Percentiles rank a stretch among this genome's conserved stretches.
Evolutionary conservation across 2,797 vertebrate species (phyloP).

Genomic region (Xenentodon cancila): DNA sequence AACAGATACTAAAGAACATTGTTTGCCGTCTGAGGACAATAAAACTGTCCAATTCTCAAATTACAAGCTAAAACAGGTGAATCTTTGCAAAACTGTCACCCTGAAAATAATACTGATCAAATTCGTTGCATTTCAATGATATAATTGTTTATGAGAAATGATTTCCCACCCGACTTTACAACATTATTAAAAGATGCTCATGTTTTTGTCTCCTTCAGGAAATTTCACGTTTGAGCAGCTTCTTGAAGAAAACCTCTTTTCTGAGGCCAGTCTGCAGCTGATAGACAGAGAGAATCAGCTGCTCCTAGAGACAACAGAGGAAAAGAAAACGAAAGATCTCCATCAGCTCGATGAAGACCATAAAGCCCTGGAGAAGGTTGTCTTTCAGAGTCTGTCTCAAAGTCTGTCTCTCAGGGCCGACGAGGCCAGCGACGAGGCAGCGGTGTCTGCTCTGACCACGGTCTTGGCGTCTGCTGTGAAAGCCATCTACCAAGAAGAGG

Average conservation of each 20-base stretch:
- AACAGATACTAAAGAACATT: too few species aligned
- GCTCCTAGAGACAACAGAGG: slow-evolving; percentile 32
- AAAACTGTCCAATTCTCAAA: too few species aligned
- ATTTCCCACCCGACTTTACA: neutral
- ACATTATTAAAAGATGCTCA: neutral
- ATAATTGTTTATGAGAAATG: neutral
- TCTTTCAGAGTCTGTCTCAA: slow-evolving; percentile 65
- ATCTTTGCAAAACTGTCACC: too few species aligned
- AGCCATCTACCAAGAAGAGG: slow-evolving; percentile 82
- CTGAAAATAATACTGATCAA: too few species aligned
- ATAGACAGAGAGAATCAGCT: slow-evolving; percentile 79
- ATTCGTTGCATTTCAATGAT: too few species aligned
- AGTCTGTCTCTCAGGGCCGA: slow-evolving; percentile 68
- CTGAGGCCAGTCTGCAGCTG: slow-evolving; percentile 76
- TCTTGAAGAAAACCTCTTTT: slow-evolving; percentile 60
- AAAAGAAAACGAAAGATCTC: slow-evolving; percentile 3
- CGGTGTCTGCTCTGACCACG: rapidly evolving
- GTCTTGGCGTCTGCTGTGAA: slow-evolving; percentile 82
- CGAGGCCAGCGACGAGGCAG: slow-evolving; percentile 21
- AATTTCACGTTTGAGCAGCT: slow-evolving; percentile 55
- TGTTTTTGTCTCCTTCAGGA: slow-evolving; percentile 33
- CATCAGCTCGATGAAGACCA: slow-evolving; percentile 66
- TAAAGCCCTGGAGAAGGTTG: slow-evolving; percentile 57
- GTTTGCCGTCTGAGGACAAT: too few species aligned
- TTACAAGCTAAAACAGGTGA: too few species aligned